Evolutionary conservation across 2,113 vertebrate genomes (phyloP), one percentile per base, ranked within the genome.

Genomic region (Cryptotis parvus): DNA sequence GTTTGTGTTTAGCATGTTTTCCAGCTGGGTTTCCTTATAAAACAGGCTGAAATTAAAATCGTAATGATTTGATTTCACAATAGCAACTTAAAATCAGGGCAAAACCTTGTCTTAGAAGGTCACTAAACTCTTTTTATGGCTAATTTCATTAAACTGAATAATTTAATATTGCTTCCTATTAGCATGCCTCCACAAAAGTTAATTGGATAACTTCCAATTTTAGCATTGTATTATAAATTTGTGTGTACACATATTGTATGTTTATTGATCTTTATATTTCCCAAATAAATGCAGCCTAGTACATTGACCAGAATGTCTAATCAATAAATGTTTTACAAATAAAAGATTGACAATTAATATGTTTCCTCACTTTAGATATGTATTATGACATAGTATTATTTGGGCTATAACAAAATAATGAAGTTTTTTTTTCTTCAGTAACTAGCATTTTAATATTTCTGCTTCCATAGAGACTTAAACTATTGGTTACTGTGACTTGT

Each of bases 351-450:
- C 27, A 91, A 63, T 24, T 55, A 82, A 29, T 68, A 12, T 31
- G 3, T 41, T 86, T 12, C 26, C 79, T 83, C 35, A 37, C 35
- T 74, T 55, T 52, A 83, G 31, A 49, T 86, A 72, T 77, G 82
- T 90, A 84, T 81, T 52, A 80, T 55, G n/a, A 49, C 83, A 72
- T 77, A 83, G 82, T 90, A 84, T 81, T 52, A 80, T 55, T 37
- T 93, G 75, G n/a, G 29, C 55, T 85, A 45, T 39, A 83, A 72
- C 26, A 65, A 6, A 81, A 52, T 66, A 91, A 52, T 27, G 55
- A 5, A 93, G 29, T 22, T 66, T 76, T n/a, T 94, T 82, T 76
- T 88, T 83, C 84, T 87, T 81, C 26, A 85, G n/a, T 85, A 33
- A 6, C 43, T 78, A 75, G 8, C 22, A 90, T 41, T 52, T 70